Evolutionary conservation across 1,140 invertebrate species (phyloP).

Genomic region (Bombyx mori): ASM3026992v2 NC_085110.1:9659501-9660000

Average conservation of each 20-base stretch:
- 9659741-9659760: constrained; percentile 49
- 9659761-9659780: constrained; percentile 38
- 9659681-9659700: constrained; percentile 35
- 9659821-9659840: no score
- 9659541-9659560: no score
- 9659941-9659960: no score
- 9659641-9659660: constrained; percentile 57
- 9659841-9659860: no score
- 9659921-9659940: no score
- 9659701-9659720: constrained; percentile 33
- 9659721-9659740: constrained; percentile 40
- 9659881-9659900: no score
- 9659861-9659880: no score
- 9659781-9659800: not conserved
- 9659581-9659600: constrained; percentile 30
- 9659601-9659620: constrained; percentile 23
- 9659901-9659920: no score
- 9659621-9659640: constrained; percentile 38
- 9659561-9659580: constrained; percentile 34
- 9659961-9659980: no score
- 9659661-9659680: constrained; percentile 55
- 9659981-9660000: no score
- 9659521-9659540: no score
- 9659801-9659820: not conserved
- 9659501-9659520: no score